Conservation (phyloP, 64 coral and sea anemone species). For the Montipora capricornis region DNA sequence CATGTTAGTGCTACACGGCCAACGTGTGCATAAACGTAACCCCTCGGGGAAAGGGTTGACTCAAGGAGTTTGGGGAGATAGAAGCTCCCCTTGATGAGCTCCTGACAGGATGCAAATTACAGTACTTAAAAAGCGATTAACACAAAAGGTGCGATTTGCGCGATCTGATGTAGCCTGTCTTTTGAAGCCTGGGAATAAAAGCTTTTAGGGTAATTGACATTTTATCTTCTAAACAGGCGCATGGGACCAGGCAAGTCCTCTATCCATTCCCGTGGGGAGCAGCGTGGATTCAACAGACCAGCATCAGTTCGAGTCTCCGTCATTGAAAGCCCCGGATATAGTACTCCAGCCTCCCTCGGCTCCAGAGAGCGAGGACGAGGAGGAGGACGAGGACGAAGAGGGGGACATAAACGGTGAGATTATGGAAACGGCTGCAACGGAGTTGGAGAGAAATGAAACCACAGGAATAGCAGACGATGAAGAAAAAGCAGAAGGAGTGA, state of each 20-base stretch:
- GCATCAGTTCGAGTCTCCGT: slow-evolving; percentile 2
- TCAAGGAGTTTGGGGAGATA: too few relatives aligned
- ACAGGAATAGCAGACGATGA: neutral
- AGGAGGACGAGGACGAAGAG: slow-evolving; percentile 44
- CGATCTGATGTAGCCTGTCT: too few relatives aligned
- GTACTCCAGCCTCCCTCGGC: slow-evolving; percentile 67
- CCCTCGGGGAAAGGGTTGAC: too few relatives aligned
- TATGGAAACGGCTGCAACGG: slow-evolving; percentile 33
- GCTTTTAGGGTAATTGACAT: neutral
- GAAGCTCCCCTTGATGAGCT: too few relatives aligned
- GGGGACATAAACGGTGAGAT: slow-evolving; percentile 60
- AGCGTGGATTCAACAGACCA: slow-evolving; percentile 19
- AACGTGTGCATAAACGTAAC: too few relatives aligned
- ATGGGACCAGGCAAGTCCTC: slow-evolving; percentile 27
- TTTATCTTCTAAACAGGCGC: neutral
- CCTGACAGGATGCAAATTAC: too few relatives aligned
- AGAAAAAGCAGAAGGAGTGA: slow-evolving; percentile 2
- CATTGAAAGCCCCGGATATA: slow-evolving; percentile 59
- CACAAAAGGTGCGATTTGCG: too few relatives aligned
- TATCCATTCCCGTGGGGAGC: neutral
- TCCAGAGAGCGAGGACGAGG: slow-evolving; percentile 44
- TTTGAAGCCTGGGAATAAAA: too few relatives aligned
- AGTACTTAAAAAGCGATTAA: too few relatives aligned
- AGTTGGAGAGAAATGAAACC: slow-evolving; percentile 56
- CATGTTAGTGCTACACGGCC: too few relatives aligned